phyloP scores from a whole-genome alignment of 1,140 invertebrate species.

The Sweltsa coloradensis region DNA sequence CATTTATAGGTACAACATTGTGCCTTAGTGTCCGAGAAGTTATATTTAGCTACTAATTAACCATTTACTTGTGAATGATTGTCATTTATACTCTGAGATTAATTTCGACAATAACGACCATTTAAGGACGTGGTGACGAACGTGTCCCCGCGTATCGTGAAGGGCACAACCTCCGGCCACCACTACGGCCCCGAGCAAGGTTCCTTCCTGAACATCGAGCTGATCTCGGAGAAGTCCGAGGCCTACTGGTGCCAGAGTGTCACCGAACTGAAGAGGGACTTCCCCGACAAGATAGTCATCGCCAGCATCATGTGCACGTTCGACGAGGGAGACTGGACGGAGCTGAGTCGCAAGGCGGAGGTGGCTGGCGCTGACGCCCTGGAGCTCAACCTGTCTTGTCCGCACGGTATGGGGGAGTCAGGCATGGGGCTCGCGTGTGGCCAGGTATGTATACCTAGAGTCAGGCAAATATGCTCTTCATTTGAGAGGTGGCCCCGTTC shows the following conservation, averaged over 20 bases:
- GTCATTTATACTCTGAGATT: background rate
- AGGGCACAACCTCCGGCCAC: constrained; percentile 85
- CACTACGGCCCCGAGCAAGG: constrained; percentile 88
- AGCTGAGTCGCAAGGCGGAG: constrained; percentile 66
- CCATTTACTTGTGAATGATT: too few relatives aligned
- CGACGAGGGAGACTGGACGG: constrained; percentile 78
- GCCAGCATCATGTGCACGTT: constrained; percentile 95
- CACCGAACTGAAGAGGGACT: constrained; percentile 81
- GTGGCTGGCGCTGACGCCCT: constrained; percentile 83
- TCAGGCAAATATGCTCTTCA: too few relatives aligned
- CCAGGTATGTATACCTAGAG: constrained; percentile 68
- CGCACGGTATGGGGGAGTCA: constrained; percentile 95
- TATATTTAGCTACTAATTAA: too few relatives aligned
- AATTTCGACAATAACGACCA: constrained; percentile 14
- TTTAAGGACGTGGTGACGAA: constrained; percentile 85
- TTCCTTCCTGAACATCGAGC: constrained; percentile 93
- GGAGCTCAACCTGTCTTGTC: constrained; percentile 94
- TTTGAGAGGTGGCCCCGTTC: too few relatives aligned
- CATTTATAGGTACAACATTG: too few relatives aligned
- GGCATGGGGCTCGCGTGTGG: constrained; percentile 98
- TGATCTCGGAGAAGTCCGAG: constrained; percentile 93
- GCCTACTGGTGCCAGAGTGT: constrained; percentile 89
- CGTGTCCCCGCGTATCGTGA: constrained; percentile 90
- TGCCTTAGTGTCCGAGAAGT: too few relatives aligned
- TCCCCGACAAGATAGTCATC: constrained; percentile 82